Evolutionary conservation across 2,888 invertebrate species (phyloP).

Genomic region (Cacoxenus indagator): DNA sequence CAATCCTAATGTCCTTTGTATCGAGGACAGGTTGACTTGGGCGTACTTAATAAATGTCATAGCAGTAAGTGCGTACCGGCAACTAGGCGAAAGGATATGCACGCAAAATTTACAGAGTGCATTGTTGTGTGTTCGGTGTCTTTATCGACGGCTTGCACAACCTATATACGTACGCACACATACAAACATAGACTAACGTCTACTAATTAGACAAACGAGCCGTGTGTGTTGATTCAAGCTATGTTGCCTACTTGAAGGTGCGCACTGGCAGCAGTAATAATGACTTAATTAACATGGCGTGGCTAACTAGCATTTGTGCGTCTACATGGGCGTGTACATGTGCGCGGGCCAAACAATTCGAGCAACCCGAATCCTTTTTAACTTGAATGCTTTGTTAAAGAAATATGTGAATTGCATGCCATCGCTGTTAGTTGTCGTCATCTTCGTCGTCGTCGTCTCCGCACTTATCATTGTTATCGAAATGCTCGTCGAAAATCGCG

Average conservation of each 20-base stretch:
- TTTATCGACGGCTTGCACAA: neutral
- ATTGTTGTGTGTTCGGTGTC: neutral
- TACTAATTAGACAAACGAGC: constrained; percentile 21
- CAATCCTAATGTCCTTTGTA: neutral
- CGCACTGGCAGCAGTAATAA: neutral
- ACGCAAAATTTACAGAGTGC: neutral
- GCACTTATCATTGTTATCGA: no score
- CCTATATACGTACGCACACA: neutral
- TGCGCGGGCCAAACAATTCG: neutral
- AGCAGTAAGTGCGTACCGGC: neutral
- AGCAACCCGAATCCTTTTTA: neutral
- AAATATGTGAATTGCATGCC: neutral
- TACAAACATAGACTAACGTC: neutral
- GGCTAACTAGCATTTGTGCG: neutral
- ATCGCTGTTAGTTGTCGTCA: no score
- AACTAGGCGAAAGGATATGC: neutral
- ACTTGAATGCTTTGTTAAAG: neutral
- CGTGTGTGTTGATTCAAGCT: neutral
- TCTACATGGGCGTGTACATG: neutral
- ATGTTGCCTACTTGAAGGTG: constrained; percentile 5
- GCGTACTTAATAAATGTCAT: constrained; percentile 5
- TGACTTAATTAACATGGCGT: constrained; percentile 6
- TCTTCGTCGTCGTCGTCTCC: neutral
- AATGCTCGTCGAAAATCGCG: neutral
- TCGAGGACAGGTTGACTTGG: neutral